These are phyloP conservation scores for Parascotia fuliginaria DNA, from an alignment of 2,888 invertebrate genomes.

Conservation along the genomic window DNA sequence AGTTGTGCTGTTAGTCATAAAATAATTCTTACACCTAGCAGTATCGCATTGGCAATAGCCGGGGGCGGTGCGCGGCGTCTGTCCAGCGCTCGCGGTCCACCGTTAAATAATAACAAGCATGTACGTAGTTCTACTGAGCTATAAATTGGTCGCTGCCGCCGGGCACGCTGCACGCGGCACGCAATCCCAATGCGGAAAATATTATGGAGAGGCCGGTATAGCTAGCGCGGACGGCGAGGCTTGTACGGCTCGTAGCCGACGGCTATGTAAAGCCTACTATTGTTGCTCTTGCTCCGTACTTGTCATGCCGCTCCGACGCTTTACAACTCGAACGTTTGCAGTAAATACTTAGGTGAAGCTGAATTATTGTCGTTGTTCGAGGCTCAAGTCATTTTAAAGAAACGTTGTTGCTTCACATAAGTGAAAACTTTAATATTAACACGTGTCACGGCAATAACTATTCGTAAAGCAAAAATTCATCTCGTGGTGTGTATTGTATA, in stretches of 20 bases:
- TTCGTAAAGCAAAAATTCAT: no score
- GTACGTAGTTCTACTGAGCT: constrained; percentile 70
- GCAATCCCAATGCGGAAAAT: constrained; percentile 85
- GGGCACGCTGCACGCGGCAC: constrained; percentile 82
- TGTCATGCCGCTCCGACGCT: constrained; percentile 42
- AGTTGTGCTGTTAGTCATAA: constrained; percentile 51
- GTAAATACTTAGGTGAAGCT: constrained; percentile 2
- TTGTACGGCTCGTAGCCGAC: constrained; percentile 44
- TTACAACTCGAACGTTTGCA: constrained; percentile 18
- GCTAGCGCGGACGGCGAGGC: constrained; percentile 51
- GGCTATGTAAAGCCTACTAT: constrained; percentile 61
- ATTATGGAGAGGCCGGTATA: constrained; percentile 46
- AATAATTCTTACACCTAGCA: constrained; percentile 64
- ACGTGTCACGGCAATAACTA: no score
- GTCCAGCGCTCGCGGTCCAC: constrained; percentile 65
- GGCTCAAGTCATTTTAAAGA: background rate
- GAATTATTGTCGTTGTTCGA: background rate
- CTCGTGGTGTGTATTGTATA: no score
- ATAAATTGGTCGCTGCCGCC: constrained; percentile 82
- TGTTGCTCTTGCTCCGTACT: constrained; percentile 55
- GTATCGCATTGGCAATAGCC: constrained; percentile 70
- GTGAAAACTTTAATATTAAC: no score
- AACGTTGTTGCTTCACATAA: no score
- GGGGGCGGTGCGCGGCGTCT: constrained; percentile 64
- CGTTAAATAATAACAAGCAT: constrained; percentile 78